These are phyloP conservation scores for Acleris sparsana DNA, from an alignment of 2,888 invertebrate species.

Conservation along the genomic window DNA sequence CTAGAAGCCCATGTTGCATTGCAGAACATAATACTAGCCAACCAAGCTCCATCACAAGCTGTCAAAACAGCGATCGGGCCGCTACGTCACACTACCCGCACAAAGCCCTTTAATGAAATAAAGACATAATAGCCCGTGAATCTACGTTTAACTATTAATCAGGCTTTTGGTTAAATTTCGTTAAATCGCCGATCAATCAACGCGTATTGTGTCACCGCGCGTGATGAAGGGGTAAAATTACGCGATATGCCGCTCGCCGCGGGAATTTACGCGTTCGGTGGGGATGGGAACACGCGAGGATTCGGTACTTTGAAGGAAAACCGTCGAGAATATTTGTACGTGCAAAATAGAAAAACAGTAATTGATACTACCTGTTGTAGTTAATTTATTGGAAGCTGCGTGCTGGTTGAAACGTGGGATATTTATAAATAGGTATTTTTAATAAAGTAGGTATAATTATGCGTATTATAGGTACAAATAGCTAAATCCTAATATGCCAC, in stretches of 20 bases:
- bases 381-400: no score
- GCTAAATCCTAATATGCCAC: no score
- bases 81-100: conserved; percentile 12
- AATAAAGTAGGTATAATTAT: no score
- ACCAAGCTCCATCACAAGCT: not conserved
- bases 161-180: conserved; percentile 38
- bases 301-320: no score
- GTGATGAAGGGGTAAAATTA: conserved; percentile 37
- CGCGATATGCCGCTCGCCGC: conserved; percentile 29
- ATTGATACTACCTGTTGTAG: no score
- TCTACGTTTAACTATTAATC: conserved; percentile 37
- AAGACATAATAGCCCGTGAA: conserved; percentile 37
- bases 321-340: no score
- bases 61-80: conserved; percentile 20
- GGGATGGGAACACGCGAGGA: conserved; percentile 11
- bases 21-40: not conserved
- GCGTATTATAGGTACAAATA: no score
- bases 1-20: no score
- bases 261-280: conserved; percentile 20
- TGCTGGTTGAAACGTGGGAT: no score
- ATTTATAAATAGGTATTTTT: no score
- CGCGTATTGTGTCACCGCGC: conserved; percentile 33
- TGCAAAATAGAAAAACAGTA: no score
- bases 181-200: conserved; percentile 38
- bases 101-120: conserved; percentile 37